These are phyloP conservation scores for Chionoecetes opilio DNA, from an alignment of 1,140 invertebrate genomes.

Conservation along the genomic window DNA sequence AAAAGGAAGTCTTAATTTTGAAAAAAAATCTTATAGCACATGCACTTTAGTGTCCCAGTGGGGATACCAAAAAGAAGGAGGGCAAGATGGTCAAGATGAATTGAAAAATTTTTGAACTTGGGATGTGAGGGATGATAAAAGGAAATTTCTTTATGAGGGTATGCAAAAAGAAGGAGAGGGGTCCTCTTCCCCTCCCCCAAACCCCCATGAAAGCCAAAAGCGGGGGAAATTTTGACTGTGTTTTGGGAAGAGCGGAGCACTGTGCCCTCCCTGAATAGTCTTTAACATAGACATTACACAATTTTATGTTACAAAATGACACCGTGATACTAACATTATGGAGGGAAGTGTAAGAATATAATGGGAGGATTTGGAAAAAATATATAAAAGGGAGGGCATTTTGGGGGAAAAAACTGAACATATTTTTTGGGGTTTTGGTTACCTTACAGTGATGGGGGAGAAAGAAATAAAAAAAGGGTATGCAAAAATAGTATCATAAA, in stretches of 20 bases:
- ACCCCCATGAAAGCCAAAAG: conserved; percentile 59
- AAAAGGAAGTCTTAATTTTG: neutral
- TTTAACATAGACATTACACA: neutral
- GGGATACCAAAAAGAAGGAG: neutral
- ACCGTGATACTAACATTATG: neutral
- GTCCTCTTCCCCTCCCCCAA: conserved; percentile 45
- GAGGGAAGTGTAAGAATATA: neutral
- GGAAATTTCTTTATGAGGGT: neutral
- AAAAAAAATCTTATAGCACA: neutral
- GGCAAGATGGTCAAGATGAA: neutral
- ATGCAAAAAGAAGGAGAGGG: conserved; percentile 14
- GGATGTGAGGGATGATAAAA: neutral
- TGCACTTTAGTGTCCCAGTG: too few relatives aligned
- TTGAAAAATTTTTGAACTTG: neutral
- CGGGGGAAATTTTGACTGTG: conserved; percentile 32
- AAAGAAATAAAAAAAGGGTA: too few relatives aligned
- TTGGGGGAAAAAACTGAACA: too few relatives aligned
- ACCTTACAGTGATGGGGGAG: too few relatives aligned
- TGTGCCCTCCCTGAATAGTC: neutral
- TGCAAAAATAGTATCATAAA: too few relatives aligned
- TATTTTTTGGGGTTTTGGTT: too few relatives aligned
- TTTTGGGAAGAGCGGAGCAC: conserved; percentile 33
- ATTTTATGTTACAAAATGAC: neutral
- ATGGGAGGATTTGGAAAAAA: neutral
- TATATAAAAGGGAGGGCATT: too few relatives aligned